Conservation (phyloP, 1,140 invertebrate genomes). For the Drosophila seguyi region DNA sequence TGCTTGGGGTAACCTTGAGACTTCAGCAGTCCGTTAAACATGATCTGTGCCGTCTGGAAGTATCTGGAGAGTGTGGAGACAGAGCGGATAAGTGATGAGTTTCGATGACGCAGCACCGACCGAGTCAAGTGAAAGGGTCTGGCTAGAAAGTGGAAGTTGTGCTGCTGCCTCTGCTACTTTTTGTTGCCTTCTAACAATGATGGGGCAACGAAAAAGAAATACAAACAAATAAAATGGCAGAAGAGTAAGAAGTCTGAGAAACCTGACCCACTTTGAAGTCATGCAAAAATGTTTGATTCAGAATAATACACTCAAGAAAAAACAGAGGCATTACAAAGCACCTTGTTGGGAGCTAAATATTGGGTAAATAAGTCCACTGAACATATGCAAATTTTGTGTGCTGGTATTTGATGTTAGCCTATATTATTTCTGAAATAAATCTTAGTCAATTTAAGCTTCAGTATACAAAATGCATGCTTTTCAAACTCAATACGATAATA, state of each 20-base stretch:
- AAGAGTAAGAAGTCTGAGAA: constrained; percentile 32
- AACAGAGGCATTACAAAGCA: not conserved
- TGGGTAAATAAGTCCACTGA: not conserved
- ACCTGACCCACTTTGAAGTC: constrained; percentile 63
- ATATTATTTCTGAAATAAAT: not conserved
- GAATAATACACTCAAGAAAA: constrained; percentile 24
- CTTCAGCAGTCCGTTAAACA: constrained; percentile 91
- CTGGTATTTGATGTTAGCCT: not conserved
- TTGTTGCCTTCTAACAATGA: constrained; percentile 50
- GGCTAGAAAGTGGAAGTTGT: constrained; percentile 78
- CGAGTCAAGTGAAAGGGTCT: constrained; percentile 69
- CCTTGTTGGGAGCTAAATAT: not conserved
- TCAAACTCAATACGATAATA: not conserved
- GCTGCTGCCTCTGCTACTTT: constrained; percentile 6
- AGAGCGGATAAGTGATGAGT: constrained; percentile 50
- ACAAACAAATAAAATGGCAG: constrained; percentile 7
- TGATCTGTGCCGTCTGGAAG: constrained; percentile 88
- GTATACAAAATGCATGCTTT: not conserved
- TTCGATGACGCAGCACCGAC: constrained; percentile 65
- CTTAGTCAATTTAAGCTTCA: not conserved
- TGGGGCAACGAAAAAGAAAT: constrained; percentile 32
- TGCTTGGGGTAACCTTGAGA: constrained; percentile 90
- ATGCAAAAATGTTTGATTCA: constrained; percentile 55
- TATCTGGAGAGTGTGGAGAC: constrained; percentile 86
- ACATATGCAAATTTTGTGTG: not conserved